phyloP scores from a whole-genome alignment of 2,797 vertebrate species.

The Poeciliopsis turneri region DNA sequence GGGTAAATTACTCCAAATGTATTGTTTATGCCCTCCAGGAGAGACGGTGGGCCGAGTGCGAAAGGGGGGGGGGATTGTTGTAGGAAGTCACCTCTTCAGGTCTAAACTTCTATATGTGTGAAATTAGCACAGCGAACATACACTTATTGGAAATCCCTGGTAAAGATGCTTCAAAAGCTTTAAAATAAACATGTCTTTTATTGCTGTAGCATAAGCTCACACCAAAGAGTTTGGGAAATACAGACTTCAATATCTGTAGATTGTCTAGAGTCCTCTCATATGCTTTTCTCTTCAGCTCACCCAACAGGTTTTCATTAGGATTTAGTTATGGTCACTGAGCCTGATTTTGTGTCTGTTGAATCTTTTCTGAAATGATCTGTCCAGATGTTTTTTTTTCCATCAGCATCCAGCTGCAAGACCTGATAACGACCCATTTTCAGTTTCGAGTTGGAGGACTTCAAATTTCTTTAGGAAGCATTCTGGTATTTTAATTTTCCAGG shows the following conservation, averaged over 20 bases:
- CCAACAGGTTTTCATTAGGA: neutral
- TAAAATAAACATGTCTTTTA: neutral
- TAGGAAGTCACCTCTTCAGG: conserved; percentile 74
- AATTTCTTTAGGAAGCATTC: neutral
- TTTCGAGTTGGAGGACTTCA: neutral
- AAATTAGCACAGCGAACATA: conserved; percentile 60
- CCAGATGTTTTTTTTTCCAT: neutral
- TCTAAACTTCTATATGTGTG: conserved; percentile 59
- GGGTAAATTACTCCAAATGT: conserved; percentile 82
- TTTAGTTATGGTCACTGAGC: neutral
- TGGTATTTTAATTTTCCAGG: neutral
- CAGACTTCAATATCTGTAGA: neutral
- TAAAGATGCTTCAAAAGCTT: neutral
- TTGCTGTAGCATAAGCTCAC: neutral
- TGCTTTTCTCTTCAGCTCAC: neutral
- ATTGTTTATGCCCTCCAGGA: conserved; percentile 78
- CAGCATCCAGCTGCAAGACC: neutral
- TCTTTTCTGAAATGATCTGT: neutral
- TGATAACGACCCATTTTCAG: neutral
- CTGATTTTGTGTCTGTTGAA: neutral
- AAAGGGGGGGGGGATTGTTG: conserved; percentile 21
- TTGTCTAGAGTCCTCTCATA: neutral
- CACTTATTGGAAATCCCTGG: neutral
- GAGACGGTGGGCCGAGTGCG: conserved; percentile 8
- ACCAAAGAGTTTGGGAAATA: neutral